A percentile compares a stretch with the other conserved stretches of the same genome.
These are phyloP conservation scores for Nasua narica DNA, from an alignment of 2,797 vertebrate genomes.

Conservation along the genomic window DNA sequence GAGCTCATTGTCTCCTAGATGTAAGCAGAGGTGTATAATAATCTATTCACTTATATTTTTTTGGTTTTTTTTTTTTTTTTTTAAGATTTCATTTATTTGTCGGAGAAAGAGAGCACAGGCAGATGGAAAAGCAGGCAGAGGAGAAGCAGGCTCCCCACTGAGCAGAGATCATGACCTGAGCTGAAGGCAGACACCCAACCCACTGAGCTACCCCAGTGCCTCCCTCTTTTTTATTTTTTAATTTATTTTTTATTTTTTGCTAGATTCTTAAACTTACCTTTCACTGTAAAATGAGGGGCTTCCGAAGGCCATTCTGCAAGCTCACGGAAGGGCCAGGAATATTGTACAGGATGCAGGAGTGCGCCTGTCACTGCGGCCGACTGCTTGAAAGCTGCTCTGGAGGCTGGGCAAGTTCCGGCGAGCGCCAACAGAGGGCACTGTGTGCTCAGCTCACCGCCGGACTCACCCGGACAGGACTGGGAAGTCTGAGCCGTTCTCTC, in stretches of 20 bases:
- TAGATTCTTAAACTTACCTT: background rate
- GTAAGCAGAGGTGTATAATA: background rate
- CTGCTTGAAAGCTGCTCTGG: accelerated
- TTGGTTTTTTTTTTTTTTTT: background rate
- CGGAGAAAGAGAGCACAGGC: background rate
- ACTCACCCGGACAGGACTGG: accelerated
- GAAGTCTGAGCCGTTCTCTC: background rate
- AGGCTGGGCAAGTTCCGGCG: background rate
- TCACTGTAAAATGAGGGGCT: background rate
- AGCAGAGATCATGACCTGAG: background rate
- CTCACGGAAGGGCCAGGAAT: background rate
- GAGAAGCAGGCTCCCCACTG: background rate
- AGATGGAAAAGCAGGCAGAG: background rate
- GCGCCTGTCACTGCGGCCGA: accelerated
- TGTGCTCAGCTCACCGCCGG: background rate
- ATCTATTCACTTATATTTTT: background rate
- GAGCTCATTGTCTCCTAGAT: background rate
- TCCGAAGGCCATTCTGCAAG: background rate
- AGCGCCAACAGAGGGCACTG: background rate
- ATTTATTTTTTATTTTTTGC: background rate
- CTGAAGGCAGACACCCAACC: background rate
- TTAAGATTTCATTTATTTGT: background rate
- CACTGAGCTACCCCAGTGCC: background rate
- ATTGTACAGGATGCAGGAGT: accelerated
- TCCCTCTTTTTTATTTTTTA: no score